Evolutionary conservation across 2,888 invertebrate species (phyloP).

Genomic region (Drosophila seclusa): DNA sequence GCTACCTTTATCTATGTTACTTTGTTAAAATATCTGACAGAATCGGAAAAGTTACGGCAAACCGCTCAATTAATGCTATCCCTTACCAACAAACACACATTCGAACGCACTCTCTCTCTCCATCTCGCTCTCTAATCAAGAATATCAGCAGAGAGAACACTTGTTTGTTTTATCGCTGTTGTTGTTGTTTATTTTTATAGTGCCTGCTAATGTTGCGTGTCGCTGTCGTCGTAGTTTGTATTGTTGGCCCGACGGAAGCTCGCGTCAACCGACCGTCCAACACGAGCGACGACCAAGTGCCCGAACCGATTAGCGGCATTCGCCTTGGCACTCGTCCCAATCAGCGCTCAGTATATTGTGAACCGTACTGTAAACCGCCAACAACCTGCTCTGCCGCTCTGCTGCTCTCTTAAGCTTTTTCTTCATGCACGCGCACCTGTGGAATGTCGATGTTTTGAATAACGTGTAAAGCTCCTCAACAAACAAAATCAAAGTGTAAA

Average conservation of each 20-base stretch:
- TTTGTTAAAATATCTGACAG: slow-evolving; percentile 30
- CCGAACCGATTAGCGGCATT: slow-evolving; percentile 34
- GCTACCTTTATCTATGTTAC: slow-evolving; percentile 16
- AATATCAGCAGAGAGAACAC: slow-evolving; percentile 21
- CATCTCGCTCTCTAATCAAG: not conserved
- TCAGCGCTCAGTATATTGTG: slow-evolving; percentile 66
- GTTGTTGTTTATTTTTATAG: slow-evolving; percentile 30
- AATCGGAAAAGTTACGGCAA: slow-evolving; percentile 19
- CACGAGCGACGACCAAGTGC: slow-evolving; percentile 43
- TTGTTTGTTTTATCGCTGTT: slow-evolving; percentile 23
- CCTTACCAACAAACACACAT: slow-evolving; percentile 6
- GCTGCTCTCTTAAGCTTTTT: slow-evolving; percentile 28
- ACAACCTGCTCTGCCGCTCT: slow-evolving; percentile 14
- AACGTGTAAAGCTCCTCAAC: slow-evolving; percentile 26
- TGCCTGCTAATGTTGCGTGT: slow-evolving; percentile 36
- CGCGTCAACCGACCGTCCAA: slow-evolving; percentile 39
- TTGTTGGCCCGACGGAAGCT: slow-evolving; percentile 2
- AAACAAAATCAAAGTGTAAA: slow-evolving; percentile 27
- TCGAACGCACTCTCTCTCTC: not conserved
- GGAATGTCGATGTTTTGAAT: slow-evolving; percentile 59
- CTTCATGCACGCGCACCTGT: slow-evolving; percentile 52
- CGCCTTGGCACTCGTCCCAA: slow-evolving; percentile 11
- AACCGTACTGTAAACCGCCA: slow-evolving; percentile 62
- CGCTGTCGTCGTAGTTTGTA: slow-evolving; percentile 15
- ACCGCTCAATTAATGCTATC: slow-evolving; percentile 47